phyloP scores from a whole-genome alignment of 1,140 invertebrate genomes.

The Caenorhabditis remanei region DNA sequence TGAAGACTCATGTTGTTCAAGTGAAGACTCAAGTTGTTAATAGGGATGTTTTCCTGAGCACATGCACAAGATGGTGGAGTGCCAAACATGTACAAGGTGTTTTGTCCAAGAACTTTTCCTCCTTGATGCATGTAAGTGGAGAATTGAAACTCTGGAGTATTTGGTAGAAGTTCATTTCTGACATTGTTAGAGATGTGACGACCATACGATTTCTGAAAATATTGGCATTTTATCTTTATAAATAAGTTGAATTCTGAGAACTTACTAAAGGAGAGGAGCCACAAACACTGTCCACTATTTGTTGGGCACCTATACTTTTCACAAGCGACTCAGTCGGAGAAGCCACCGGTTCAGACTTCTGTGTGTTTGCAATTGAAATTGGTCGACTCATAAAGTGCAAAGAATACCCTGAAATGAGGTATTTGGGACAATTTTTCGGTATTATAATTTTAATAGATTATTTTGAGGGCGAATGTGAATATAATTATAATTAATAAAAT shows the following conservation, averaged over 20 bases:
- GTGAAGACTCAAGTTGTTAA: not conserved
- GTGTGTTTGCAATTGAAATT: not conserved
- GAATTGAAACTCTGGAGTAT: slow-evolving; percentile 41
- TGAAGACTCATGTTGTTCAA: not conserved
- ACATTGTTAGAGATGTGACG: slow-evolving; percentile 1
- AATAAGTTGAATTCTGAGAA: not conserved
- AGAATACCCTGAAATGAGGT: not conserved
- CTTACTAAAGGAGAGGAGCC: slow-evolving; percentile 11
- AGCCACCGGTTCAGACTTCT: not conserved
- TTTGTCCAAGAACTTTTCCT: slow-evolving; percentile 20
- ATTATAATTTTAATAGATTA: too few relatives aligned
- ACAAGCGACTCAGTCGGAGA: slow-evolving; percentile 17
- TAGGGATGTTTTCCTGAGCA: slow-evolving; percentile 2
- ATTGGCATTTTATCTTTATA: not conserved
- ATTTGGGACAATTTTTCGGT: not conserved
- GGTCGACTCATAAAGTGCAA: not conserved
- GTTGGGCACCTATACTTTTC: slow-evolving; percentile 26
- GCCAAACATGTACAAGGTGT: slow-evolving; percentile 16
- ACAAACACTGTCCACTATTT: slow-evolving; percentile 39
- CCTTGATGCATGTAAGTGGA: slow-evolving; percentile 9
- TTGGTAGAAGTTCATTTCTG: slow-evolving; percentile 2
- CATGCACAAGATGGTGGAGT: slow-evolving; percentile 13
- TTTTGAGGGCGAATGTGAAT: too few relatives aligned
- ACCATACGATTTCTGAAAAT: not conserved
- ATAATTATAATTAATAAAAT: too few relatives aligned